A percentile compares a stretch with the other conserved stretches of the same genome.
phyloP scores from a whole-genome alignment of 2,888 invertebrate genomes.

The Lochmaea capreae region DNA sequence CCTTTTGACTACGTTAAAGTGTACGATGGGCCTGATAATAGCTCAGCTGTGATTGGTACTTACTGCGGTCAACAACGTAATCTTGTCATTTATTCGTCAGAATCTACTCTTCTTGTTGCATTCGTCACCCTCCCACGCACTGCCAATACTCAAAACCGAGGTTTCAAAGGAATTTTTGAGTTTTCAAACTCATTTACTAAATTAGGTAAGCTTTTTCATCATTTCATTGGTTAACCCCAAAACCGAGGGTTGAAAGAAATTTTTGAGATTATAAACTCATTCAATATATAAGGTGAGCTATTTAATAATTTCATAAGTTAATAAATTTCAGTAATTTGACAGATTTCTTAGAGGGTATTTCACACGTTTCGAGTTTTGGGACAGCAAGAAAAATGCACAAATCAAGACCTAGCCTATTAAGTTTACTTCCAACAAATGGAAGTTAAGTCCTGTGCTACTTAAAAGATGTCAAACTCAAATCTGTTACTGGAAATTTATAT shows the following conservation, averaged over 20 bases:
- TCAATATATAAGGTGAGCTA: conserved; percentile 95
- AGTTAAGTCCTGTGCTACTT: too few species aligned
- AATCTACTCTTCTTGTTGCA: conserved; percentile 89
- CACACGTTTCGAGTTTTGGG: too few species aligned
- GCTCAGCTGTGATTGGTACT: conserved; percentile 91
- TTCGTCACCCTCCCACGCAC: conserved; percentile 92
- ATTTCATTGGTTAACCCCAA: conserved; percentile 69
- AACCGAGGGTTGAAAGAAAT: conserved; percentile 98
- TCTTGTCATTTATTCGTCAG: conserved; percentile 94
- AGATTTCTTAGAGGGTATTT: too few species aligned
- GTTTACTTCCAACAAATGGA: too few species aligned
- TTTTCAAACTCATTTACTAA: conserved; percentile 99
- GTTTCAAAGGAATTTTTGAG: conserved; percentile 98
- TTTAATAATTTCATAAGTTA: not conserved
- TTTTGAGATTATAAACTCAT: conserved; percentile 98
- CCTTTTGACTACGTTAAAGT: conserved; percentile 98
- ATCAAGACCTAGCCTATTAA: too few species aligned
- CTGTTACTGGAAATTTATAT: too few species aligned
- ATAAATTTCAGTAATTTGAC: too few species aligned
- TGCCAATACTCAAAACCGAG: conserved; percentile 96
- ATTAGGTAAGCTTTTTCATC: conserved; percentile 78
- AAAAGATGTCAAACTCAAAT: too few species aligned
- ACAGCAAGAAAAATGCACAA: too few species aligned
- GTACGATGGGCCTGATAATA: conserved; percentile 92
- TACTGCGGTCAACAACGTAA: conserved; percentile 98